These are phyloP conservation scores for Pristionchus fissidentatus DNA, from an alignment of 2,888 invertebrate genomes.

Conservation along the genomic window DNA sequence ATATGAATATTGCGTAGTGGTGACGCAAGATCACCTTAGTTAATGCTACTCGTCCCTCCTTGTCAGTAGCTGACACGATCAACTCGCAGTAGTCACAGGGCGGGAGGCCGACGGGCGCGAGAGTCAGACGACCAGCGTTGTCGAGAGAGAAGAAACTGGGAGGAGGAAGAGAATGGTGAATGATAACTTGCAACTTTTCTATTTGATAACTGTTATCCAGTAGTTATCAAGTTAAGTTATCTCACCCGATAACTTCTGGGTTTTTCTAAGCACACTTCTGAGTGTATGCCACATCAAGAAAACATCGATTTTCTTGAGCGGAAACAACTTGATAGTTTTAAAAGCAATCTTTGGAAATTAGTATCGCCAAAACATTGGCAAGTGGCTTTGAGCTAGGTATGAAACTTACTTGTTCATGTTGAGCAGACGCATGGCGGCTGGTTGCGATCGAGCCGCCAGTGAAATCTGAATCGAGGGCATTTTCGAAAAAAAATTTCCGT, in stretches of 20 bases:
- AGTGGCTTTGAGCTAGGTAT: background rate
- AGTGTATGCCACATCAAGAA: background rate
- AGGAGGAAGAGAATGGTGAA: background rate
- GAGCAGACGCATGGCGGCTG: slow-evolving; percentile 31
- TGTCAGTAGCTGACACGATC: slow-evolving; percentile 64
- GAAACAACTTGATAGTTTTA: too few species aligned
- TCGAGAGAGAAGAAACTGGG: slow-evolving; percentile 47
- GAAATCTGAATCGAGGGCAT: slow-evolving; percentile 14
- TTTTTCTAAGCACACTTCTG: background rate
- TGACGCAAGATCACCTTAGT: slow-evolving; percentile 53
- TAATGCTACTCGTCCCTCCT: slow-evolving; percentile 55
- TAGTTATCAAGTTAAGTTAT: background rate
- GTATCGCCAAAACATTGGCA: too few species aligned
- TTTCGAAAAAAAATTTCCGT: background rate
- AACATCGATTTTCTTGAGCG: too few species aligned
- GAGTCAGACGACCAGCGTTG: slow-evolving; percentile 45
- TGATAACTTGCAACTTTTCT: background rate
- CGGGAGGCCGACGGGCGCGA: slow-evolving; percentile 20
- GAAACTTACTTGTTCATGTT: slow-evolving; percentile 46
- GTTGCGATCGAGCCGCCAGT: slow-evolving; percentile 27
- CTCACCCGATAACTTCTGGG: too few species aligned
- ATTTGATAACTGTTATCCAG: background rate
- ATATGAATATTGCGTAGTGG: background rate
- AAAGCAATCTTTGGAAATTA: too few species aligned
- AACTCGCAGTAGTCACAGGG: slow-evolving; percentile 61